A percentile compares a stretch with the other conserved stretches of the same genome.
Conservation (phyloP, 2,888 invertebrate species). For the Aleiodes alternator region DNA sequence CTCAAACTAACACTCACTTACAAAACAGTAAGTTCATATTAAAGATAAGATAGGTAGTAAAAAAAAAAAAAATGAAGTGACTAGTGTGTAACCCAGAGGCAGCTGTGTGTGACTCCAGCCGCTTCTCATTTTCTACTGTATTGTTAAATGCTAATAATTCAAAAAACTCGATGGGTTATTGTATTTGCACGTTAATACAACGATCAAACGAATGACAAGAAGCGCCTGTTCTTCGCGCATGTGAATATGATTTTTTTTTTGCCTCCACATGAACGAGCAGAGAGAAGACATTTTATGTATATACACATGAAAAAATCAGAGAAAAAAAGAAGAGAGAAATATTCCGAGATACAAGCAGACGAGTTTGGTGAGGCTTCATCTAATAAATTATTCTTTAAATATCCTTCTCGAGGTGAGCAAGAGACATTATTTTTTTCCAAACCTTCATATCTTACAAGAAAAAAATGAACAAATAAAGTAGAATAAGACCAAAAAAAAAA, state of each 20-base stretch:
- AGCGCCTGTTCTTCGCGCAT: not conserved
- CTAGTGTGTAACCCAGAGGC: conserved; percentile 46
- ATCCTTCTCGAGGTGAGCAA: not conserved
- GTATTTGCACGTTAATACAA: conserved; percentile 48
- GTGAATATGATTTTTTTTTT: not conserved
- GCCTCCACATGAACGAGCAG: too few species aligned
- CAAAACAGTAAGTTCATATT: conserved; percentile 35
- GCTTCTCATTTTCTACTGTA: conserved; percentile 7
- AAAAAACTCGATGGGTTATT: conserved; percentile 34
- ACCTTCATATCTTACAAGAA: not conserved
- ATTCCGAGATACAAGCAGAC: too few species aligned
- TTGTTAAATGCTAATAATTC: conserved; percentile 30
- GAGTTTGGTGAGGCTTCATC: too few species aligned
- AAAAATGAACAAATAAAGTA: not conserved
- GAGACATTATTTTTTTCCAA: not conserved
- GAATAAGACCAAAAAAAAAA: not conserved
- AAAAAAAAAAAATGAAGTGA: conserved; percentile 21
- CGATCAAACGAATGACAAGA: not conserved
- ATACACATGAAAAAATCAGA: too few species aligned
- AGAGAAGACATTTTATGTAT: too few species aligned
- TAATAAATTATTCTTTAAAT: too few species aligned
- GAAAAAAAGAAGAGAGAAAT: too few species aligned
- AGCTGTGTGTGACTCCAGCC: conserved; percentile 24
- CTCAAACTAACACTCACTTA: conserved; percentile 41
- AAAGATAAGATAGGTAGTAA: conserved; percentile 51